Evolutionary conservation across 2,888 invertebrate species (phyloP).

Genomic region (Orthonevra nobilis): DNA sequence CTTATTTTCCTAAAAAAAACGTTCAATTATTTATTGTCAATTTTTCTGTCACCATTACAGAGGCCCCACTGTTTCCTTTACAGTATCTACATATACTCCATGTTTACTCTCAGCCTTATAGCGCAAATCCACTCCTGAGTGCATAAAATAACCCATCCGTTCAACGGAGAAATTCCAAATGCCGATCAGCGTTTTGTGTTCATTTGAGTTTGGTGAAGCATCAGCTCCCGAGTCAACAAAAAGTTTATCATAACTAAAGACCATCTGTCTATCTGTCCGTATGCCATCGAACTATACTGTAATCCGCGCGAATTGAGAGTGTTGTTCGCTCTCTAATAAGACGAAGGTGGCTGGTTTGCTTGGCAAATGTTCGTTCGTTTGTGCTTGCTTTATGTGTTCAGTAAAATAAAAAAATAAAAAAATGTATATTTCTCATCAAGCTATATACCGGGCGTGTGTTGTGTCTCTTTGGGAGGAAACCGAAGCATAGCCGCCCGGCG

Average conservation of each 20-base stretch:
- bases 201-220: conserved; percentile 40
- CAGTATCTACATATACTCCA: not conserved
- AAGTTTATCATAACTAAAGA: too few species aligned
- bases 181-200: conserved; percentile 13
- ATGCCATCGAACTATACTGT: conserved; percentile 59
- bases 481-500: conserved; percentile 22
- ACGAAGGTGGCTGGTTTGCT: conserved; percentile 49
- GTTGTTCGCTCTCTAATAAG: conserved; percentile 59
- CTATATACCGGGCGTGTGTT: conserved; percentile 47
- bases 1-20: not conserved
- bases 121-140: conserved; percentile 53
- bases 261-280: conserved; percentile 53
- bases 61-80: conserved; percentile 49
- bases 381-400: conserved; percentile 46
- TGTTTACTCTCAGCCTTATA: conserved; percentile 20
- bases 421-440: conserved; percentile 45
- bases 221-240: conserved; percentile 5
- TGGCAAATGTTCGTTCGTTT: conserved; percentile 49
- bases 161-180: conserved; percentile 32
- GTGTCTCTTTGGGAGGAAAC: conserved; percentile 55
- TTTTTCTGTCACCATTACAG: too few species aligned
- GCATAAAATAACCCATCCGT: conserved; percentile 32
- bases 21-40: not conserved
- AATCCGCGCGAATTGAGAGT: conserved; percentile 64
- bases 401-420: too few species aligned